phyloP scores from a whole-genome alignment of 2,797 vertebrate species.

The Mustela erminea region DNA sequence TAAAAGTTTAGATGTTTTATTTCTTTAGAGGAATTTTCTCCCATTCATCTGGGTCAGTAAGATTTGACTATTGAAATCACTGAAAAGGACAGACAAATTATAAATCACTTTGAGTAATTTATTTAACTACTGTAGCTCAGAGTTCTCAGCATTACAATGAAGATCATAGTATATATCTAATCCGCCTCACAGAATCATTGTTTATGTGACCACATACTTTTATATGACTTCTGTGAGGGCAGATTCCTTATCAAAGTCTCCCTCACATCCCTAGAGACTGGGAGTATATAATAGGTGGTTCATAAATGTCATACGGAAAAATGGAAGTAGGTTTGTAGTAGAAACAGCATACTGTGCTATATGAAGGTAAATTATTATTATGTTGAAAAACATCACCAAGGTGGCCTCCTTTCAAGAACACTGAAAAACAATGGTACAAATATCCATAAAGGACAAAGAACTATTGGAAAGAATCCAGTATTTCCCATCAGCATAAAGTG shows the following conservation, averaged over 20 bases:
- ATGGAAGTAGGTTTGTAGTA: neutral
- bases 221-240: neutral
- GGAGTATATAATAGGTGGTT: neutral
- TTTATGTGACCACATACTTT: neutral
- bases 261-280: neutral
- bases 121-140: neutral
- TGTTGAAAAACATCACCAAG: neutral
- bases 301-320: neutral
- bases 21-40: neutral
- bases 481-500: neutral
- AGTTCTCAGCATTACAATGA: neutral
- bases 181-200: neutral
- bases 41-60: neutral
- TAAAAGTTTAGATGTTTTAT: neutral
- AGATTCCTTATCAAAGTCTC: neutral
- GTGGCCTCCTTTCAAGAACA: neutral
- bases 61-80: neutral
- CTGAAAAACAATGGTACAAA: neutral
- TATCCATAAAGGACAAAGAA: neutral
- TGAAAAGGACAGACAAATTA: neutral
- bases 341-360: neutral
- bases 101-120: neutral
- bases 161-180: neutral
- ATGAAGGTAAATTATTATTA: neutral
- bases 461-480: neutral